These are phyloP conservation scores for Podilymbus podiceps DNA, from an alignment of 2,113 vertebrate genomes.

Conservation along the genomic window DNA sequence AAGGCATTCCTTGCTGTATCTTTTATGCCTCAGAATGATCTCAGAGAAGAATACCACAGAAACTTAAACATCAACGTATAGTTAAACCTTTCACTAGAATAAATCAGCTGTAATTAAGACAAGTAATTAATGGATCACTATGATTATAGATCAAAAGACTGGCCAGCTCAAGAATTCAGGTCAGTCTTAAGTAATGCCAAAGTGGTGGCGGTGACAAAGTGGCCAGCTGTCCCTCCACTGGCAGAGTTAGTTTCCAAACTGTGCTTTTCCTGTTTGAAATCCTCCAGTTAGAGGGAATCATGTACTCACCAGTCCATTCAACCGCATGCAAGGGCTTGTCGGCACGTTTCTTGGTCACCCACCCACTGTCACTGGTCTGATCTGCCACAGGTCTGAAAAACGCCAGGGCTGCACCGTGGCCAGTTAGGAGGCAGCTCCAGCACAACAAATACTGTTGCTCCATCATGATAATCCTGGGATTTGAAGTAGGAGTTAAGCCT, in stretches of 20 bases:
- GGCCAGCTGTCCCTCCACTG: not conserved
- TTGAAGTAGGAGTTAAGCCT: not conserved
- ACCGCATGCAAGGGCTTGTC: not conserved
- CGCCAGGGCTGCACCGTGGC: not conserved
- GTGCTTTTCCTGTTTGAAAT: not conserved
- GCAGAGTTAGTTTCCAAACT: not conserved
- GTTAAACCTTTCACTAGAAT: not conserved
- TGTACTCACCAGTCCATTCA: not conserved
- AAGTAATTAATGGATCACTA: not conserved
- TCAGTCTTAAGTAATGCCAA: not conserved
- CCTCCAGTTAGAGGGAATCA: not conserved
- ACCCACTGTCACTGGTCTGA: not conserved
- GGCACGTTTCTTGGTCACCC: not conserved
- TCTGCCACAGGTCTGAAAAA: not conserved
- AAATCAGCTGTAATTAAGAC: not conserved
- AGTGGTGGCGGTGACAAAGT: not conserved
- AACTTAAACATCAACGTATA: not conserved
- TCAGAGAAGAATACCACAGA: not conserved
- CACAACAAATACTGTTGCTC: not conserved
- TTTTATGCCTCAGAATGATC: not conserved
- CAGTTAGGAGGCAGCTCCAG: not conserved
- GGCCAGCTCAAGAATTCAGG: conserved; percentile 17
- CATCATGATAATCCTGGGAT: not conserved
- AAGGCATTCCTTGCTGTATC: not conserved
- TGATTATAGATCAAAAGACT: not conserved